Evolutionary conservation across 2,113 vertebrate species (phyloP).

Genomic region (Sylvietta virens): DNA sequence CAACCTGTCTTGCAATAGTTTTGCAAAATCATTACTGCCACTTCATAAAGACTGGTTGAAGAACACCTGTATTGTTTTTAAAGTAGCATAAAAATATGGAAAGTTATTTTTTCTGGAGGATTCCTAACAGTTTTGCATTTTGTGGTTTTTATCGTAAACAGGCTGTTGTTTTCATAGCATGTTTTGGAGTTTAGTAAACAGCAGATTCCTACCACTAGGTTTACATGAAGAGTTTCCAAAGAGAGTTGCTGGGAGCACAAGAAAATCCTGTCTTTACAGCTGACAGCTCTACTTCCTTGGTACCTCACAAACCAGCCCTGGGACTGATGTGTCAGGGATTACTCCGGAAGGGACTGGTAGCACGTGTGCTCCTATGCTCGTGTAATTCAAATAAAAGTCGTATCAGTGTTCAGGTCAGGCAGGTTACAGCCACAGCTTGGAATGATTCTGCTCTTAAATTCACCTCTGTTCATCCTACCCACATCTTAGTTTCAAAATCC

Average conservation of each 20-base stretch:
- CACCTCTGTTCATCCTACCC: not conserved
- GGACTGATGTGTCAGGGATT: not conserved
- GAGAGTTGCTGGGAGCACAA: not conserved
- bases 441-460: not conserved
- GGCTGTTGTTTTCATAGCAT: not conserved
- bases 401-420: not conserved
- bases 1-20: not conserved
- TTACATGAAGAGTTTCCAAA: not conserved
- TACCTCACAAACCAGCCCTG: not conserved
- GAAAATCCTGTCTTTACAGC: not conserved
- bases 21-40: not conserved
- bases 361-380: not conserved
- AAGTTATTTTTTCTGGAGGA: not conserved
- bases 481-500: not conserved
- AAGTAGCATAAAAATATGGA: not conserved
- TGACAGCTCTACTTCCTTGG: not conserved
- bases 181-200: not conserved
- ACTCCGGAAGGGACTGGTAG: not conserved
- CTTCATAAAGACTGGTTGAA: not conserved
- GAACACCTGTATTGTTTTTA: not conserved
- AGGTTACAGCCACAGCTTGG: rapidly evolving
- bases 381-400: not conserved
- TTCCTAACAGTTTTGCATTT: not conserved
- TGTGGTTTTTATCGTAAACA: not conserved
- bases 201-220: not conserved